Conservation (phyloP, 2,888 invertebrate genomes). For the Tinea pellionella region DNA sequence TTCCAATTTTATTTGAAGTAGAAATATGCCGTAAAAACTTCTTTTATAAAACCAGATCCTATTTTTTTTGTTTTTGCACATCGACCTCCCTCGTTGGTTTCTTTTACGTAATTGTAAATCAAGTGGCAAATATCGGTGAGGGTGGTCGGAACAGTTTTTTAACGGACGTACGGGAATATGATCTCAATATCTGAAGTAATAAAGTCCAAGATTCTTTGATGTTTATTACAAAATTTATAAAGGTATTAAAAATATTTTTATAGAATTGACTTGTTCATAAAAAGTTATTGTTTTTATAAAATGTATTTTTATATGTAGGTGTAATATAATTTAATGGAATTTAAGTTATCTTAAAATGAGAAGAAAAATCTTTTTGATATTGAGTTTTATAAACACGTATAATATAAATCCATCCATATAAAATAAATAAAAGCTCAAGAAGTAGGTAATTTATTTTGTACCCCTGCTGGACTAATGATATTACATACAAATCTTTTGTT, state of each 20-base stretch:
- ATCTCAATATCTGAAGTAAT: background rate
- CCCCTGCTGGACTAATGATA: no score
- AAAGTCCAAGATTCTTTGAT: background rate
- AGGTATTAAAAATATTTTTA: background rate
- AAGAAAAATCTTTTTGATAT: no score
- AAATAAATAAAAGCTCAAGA: no score
- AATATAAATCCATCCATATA: no score
- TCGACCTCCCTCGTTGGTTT: background rate
- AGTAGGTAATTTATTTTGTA: no score
- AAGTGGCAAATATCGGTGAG: background rate
- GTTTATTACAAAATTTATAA: background rate
- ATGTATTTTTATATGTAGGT: no score
- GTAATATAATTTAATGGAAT: no score
- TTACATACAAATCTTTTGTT: no score
- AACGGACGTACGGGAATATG: background rate
- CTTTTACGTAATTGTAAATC: slow-evolving; percentile 3
- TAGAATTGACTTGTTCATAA: background rate
- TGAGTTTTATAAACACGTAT: no score
- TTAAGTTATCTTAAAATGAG: no score
- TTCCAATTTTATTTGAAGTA: background rate
- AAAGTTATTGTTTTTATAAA: no score
- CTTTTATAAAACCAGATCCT: background rate
- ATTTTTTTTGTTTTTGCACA: background rate
- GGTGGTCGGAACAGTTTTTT: background rate
- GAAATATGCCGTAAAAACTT: background rate